Base-by-base conservation (phyloP, 2,113 vertebrate genomes). In the Triplophysa rosa region DNA sequence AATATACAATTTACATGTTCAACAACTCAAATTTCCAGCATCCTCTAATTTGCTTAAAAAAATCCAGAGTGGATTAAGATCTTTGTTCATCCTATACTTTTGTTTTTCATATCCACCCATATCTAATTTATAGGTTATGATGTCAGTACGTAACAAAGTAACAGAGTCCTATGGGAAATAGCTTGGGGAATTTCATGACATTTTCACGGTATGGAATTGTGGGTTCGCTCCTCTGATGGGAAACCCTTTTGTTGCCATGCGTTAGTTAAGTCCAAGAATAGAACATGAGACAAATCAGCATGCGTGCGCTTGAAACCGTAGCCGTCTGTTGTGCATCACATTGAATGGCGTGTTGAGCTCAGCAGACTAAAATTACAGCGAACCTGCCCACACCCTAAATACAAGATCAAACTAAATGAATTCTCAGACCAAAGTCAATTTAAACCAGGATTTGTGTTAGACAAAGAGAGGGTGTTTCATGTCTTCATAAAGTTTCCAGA, bases 191-290 rank as follows among this genome's bases (percentile, higher is more conserved):
- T 2, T 26, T 9, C 23, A 26, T 49, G 42, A 42, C 37, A 52
- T 69, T 26, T 49, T 69, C 11, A 2, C 24, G 1, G 16, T 21
- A 37, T 14, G 26, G 26, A 37, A 33, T 13, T 26, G n/a, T 12
- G 49, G 7, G 2, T 37, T 56, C n/a, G 17, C 52, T 65, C 37
- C 19, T 73, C 54, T 24, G 62, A 19, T 78, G 84, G 88, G 85
- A 90, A 66, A 40, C 10, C 63, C 74, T 79, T 74, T 87, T 88
- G 83, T 89, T 42, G 69, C 33, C 8, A 5, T 69, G 42, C 23
- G 52, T 7, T 68, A 33, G 14, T 10, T 17, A 11, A 21, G 17
- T 16, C 1, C 47, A 65, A 24, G 56, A 19, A 17, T 8, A n/a
- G 37, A 52, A 40, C 45, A 42, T 0, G 26, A 54, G 47, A 21